phyloP scores from a whole-genome alignment of 1,140 invertebrate genomes.

The Colletes latitarsis region DNA sequence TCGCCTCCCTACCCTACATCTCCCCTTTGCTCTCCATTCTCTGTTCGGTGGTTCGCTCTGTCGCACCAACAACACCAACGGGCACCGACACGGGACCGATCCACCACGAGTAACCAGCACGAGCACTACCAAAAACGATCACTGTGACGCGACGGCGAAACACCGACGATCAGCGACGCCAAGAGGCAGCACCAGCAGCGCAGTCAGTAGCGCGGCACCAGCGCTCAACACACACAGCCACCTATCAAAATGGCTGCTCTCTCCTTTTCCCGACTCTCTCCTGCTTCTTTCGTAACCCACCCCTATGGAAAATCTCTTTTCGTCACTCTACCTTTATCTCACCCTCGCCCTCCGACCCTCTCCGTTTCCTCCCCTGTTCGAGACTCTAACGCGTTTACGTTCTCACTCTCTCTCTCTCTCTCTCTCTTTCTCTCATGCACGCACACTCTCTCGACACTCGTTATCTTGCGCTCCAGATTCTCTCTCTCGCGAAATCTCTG shows the following conservation, averaged over 20 bases:
- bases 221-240: constrained; percentile 65
- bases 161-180: constrained; percentile 50
- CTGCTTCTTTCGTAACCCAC: constrained; percentile 1
- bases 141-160: constrained; percentile 37
- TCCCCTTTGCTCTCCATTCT: not conserved
- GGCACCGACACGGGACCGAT: constrained; percentile 40
- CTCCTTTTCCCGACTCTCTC: constrained; percentile 12
- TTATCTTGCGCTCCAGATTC: constrained; percentile 26
- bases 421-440: constrained; percentile 31
- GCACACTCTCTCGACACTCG: constrained; percentile 11
- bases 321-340: not conserved
- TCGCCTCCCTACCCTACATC: not conserved
- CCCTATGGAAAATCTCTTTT: constrained; percentile 2
- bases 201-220: constrained; percentile 59
- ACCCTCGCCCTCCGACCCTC: not conserved
- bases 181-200: constrained; percentile 47
- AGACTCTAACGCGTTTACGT: not conserved
- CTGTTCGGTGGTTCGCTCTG: not conserved
- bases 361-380: not conserved
- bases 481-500: not conserved
- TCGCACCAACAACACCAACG: constrained; percentile 16
- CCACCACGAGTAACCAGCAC: constrained; percentile 44
- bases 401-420: constrained; percentile 14
- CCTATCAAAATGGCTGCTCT: constrained; percentile 71
- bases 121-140: constrained; percentile 43